Conservation (phyloP, 2,113 vertebrate species). For the Protomyctophum bolini region DNA sequence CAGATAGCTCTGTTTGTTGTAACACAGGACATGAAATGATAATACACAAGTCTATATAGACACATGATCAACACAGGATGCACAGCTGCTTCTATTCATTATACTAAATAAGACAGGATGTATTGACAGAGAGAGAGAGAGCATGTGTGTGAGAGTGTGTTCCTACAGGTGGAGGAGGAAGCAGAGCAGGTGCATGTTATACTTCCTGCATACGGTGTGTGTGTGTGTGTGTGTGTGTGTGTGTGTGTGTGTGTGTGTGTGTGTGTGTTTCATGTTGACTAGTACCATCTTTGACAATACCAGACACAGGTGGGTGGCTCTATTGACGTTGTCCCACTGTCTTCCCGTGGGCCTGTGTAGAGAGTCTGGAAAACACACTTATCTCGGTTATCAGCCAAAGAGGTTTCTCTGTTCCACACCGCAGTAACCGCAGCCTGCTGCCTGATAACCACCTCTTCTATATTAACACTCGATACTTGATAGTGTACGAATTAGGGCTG, state of each 20-base stretch:
- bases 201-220: too few relatives aligned
- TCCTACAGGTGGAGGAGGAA: too few relatives aligned
- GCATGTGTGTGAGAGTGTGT: too few relatives aligned
- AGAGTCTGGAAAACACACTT: conserved; percentile 47
- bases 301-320: not conserved
- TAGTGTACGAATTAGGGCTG: conserved; percentile 32
- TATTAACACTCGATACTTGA: conserved; percentile 7
- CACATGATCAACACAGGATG: too few relatives aligned
- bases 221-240: conserved; percentile 6
- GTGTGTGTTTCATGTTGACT: conserved; percentile 7
- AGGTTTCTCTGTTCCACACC: conserved; percentile 12
- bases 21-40: too few relatives aligned
- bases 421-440: conserved; percentile 38
- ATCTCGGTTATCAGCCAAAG: conserved; percentile 18
- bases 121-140: too few relatives aligned
- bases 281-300: not conserved
- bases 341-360: not conserved
- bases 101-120: too few relatives aligned
- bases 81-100: too few relatives aligned
- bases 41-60: too few relatives aligned
- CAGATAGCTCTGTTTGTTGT: too few relatives aligned
- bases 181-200: too few relatives aligned
- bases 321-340: not conserved
- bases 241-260: conserved; percentile 8
- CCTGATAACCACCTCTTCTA: conserved; percentile 39